Evolutionary conservation across 1,140 invertebrate genomes (phyloP).

Genomic region (Monochamus saltuarius): DNA sequence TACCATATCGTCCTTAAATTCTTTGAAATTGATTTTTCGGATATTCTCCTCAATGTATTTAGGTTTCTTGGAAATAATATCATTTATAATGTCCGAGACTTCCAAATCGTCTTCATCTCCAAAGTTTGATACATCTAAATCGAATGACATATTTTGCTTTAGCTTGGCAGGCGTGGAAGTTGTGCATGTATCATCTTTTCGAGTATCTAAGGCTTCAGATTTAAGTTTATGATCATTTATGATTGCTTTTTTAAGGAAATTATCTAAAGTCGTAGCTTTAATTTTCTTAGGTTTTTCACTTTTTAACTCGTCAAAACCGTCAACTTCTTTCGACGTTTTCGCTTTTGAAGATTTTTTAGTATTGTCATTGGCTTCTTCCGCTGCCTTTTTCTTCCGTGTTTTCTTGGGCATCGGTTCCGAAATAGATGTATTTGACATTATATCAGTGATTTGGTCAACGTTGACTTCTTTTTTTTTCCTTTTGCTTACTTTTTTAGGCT

Average conservation of each 20-base stretch:
- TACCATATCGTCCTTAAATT: constrained; percentile 22
- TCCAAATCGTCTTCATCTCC: constrained; percentile 55
- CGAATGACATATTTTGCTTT: constrained; percentile 37
- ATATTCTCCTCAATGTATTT: constrained; percentile 3
- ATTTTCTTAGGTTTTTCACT: no score
- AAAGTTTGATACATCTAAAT: constrained; percentile 43
- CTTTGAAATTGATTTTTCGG: constrained; percentile 7
- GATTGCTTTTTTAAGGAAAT: constrained; percentile 30
- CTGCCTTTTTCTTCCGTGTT: constrained; percentile 18
- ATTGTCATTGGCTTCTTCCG: constrained; percentile 32
- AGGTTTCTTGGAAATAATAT: constrained; percentile 54
- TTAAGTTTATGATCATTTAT: constrained; percentile 21
- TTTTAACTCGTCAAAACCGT: no score
- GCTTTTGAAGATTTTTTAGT: constrained; percentile 12
- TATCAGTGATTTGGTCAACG: constrained; percentile 29
- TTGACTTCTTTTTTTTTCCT: constrained; percentile 50
- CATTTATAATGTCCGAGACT: constrained; percentile 62
- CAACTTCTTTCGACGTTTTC: constrained; percentile 20
- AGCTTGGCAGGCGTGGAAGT: constrained; percentile 35
- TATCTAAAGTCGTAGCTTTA: constrained; percentile 27
- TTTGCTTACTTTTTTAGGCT: constrained; percentile 51
- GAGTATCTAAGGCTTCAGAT: neutral
- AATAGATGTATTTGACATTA: constrained; percentile 36
- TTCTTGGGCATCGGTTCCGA: constrained; percentile 32
- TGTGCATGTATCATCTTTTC: constrained; percentile 25